Percentiles rank a stretch among this genome's conserved stretches.
phyloP scores from a whole-genome alignment of 2,113 vertebrate species.

The Monopterus albus region DNA sequence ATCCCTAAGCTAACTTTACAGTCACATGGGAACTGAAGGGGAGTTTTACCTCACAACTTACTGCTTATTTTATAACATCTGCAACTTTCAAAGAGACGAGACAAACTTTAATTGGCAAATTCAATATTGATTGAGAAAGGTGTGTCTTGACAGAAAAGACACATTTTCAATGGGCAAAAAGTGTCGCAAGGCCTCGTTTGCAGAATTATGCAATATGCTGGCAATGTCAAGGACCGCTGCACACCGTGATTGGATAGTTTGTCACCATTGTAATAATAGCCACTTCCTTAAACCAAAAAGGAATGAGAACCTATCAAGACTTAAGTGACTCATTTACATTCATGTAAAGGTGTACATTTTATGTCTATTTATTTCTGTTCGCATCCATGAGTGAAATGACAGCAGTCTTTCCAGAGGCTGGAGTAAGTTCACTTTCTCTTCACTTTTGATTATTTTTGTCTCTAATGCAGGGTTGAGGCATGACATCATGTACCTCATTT shows the following conservation, averaged over 20 bases:
- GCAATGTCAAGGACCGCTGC: conserved; percentile 42
- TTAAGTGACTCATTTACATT: conserved; percentile 47
- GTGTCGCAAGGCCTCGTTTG: conserved; percentile 4
- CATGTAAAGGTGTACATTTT: conserved; percentile 17
- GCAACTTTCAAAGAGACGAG: too few species aligned
- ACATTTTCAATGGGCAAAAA: background rate
- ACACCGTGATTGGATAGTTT: conserved; percentile 46
- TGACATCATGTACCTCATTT: background rate
- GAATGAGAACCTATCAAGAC: conserved; percentile 31
- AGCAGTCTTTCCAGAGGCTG: background rate
- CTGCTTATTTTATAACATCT: too few species aligned
- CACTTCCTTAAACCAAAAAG: conserved; percentile 30
- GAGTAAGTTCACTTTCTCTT: background rate
- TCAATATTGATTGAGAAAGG: conserved; percentile 6
- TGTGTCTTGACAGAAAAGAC: conserved; percentile 1
- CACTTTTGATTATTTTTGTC: conserved; percentile 5
- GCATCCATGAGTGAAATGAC: background rate
- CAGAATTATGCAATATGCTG: conserved; percentile 10
- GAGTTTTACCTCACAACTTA: background rate
- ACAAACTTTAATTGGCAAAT: too few species aligned
- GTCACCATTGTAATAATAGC: conserved; percentile 40
- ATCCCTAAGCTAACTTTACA: background rate
- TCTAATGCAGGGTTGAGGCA: background rate
- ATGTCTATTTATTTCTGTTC: conserved; percentile 3
- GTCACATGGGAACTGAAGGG: background rate